These are phyloP conservation scores for Vandiemenella viatica DNA, from an alignment of 2,888 invertebrate genomes.

Conservation along the genomic window DNA sequence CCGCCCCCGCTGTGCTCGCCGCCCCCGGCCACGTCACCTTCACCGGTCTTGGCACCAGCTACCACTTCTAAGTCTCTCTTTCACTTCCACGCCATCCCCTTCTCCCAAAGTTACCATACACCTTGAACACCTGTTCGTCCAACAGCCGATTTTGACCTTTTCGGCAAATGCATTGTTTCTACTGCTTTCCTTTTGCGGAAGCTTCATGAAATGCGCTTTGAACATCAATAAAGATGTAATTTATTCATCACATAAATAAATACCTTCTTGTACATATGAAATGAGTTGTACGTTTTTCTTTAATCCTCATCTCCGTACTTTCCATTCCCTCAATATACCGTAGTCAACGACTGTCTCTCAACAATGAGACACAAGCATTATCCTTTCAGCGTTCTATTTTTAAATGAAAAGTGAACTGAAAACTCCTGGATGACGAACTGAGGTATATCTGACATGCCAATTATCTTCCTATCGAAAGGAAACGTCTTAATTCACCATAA, in stretches of 20 bases:
- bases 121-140: not conserved
- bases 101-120: too few species aligned
- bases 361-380: too few species aligned
- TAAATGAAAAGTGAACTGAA: too few species aligned
- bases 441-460: too few species aligned
- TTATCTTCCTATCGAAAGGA: too few species aligned
- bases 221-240: not conserved
- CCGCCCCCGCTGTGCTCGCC: conserved; percentile 4
- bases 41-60: not conserved
- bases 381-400: too few species aligned
- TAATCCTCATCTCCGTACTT: too few species aligned
- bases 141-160: not conserved
- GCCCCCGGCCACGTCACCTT: not conserved
- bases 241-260: not conserved
- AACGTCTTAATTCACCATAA: too few species aligned
- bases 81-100: not conserved
- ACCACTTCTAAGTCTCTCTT: not conserved
- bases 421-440: too few species aligned
- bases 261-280: not conserved
- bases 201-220: not conserved
- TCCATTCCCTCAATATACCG: too few species aligned
- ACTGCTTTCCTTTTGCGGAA: not conserved
- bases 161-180: not conserved
- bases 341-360: too few species aligned
- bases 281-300: too few species aligned